Percentiles rank a stretch among this genome's conserved stretches.
phyloP scores from a whole-genome alignment of 2,888 invertebrate genomes.

The Epirrita christyi region DNA sequence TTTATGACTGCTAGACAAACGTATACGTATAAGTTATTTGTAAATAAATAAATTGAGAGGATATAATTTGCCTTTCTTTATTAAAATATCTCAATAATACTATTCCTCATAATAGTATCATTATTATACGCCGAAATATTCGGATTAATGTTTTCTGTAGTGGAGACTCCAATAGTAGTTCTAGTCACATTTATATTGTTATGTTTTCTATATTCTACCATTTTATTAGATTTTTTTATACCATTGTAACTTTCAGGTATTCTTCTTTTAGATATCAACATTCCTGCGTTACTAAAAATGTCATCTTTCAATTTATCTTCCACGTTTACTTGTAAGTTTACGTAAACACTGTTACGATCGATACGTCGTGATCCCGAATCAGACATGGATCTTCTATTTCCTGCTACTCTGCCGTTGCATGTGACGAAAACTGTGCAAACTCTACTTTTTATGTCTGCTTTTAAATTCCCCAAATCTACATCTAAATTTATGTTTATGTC shows the following conservation, averaged over 20 bases:
- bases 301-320: constrained; percentile 47
- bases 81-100: constrained; percentile 7
- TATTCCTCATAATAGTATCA: constrained; percentile 9
- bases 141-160: not conserved
- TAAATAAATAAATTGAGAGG: constrained; percentile 25
- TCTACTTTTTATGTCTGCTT: constrained; percentile 41
- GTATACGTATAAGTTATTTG: constrained; percentile 26
- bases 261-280: not conserved
- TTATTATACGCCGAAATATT: not conserved
- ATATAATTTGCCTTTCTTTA: constrained; percentile 14
- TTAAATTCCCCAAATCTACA: constrained; percentile 57
- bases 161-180: constrained; percentile 9
- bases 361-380: not conserved
- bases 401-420: constrained; percentile 53
- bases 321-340: constrained; percentile 53
- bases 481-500: constrained; percentile 58
- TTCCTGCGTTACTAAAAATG: constrained; percentile 10
- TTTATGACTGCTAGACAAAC: constrained; percentile 23
- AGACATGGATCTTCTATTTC: constrained; percentile 3
- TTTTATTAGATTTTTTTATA: not conserved
- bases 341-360: constrained; percentile 45
- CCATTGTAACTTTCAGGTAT: not conserved
- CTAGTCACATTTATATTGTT: constrained; percentile 9
- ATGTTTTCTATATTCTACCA: not conserved
- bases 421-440: constrained; percentile 57